Evolutionary conservation across 2,113 vertebrate genomes (phyloP).

Genomic region (pig (Sus scrofa)): T2T-Sscrofa CM000821.6:45949501-45950000

Average conservation of each 20-base stretch:
- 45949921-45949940: conserved; percentile 92
- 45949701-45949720: too few relatives aligned
- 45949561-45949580: background rate
- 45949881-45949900: conserved; percentile 91
- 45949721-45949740: too few relatives aligned
- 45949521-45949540: background rate
- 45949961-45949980: too few relatives aligned
- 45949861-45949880: conserved; percentile 81
- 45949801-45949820: conserved; percentile 69
- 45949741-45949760: too few relatives aligned
- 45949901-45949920: conserved; percentile 92
- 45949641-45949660: background rate
- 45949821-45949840: conserved; percentile 60
- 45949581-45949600: background rate
- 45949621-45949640: background rate
- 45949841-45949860: conserved; percentile 50
- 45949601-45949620: too few relatives aligned
- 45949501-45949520: rapidly evolving
- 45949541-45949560: background rate
- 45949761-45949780: too few relatives aligned
- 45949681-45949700: too few relatives aligned
- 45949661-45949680: too few relatives aligned
- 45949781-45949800: conserved; percentile 79
- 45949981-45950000: too few relatives aligned
- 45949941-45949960: conserved; percentile 91